Evolutionary conservation across 2,113 vertebrate species (phyloP), one percentile per base, ranked within the genome.

Genomic region (Rissa tridactyla): DNA sequence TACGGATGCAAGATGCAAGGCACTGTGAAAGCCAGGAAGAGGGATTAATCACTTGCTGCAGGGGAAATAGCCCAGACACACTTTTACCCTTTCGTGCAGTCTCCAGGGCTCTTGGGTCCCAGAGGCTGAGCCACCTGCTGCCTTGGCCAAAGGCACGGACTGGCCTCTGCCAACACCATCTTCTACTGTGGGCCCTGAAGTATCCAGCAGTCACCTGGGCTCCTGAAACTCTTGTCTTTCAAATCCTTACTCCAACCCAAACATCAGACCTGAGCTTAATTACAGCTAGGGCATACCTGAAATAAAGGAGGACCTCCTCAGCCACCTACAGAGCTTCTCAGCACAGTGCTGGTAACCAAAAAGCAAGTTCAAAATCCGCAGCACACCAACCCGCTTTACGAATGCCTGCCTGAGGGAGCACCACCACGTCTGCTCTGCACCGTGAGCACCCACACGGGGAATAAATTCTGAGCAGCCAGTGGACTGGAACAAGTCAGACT

Each of bases 1-100:
- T 22, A 12, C 47, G 21, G 47, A 21, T 47, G 47, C 47, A 47
- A 22, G 47, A 22, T 20, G 47, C 47, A 22, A 49, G 47, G 38
- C 21, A 42, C 36, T 58, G 8, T 25, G n/a, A 34, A 78, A 84
- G 58, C 7, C 0, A 1, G 38, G 15, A 64, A 64, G 1, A 30
- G 25, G 27, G 5, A 25, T 32, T 26, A 30, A 38, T 16, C 36
- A 9, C 11, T 9, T 14, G 49, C n/a, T 91, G 18, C 3, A 62
- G 18, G n/a, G 82, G 29, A 64, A 70, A 42, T 2, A 55, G 25
- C 23, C 55, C 29, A 14, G 36, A 44, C 17, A 6, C 6, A 19
- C 25, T 22, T 22, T n/a, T 11, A 71, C 42, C 32, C 36, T 25
- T 9, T 5, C 32, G 14, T 5, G 18, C 11, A 11, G 1, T 1